Percentiles rank a stretch among this genome's conserved stretches.
Conservation (phyloP, 2,797 vertebrate genomes). For the Distichodus sexfasciatus region DNA sequence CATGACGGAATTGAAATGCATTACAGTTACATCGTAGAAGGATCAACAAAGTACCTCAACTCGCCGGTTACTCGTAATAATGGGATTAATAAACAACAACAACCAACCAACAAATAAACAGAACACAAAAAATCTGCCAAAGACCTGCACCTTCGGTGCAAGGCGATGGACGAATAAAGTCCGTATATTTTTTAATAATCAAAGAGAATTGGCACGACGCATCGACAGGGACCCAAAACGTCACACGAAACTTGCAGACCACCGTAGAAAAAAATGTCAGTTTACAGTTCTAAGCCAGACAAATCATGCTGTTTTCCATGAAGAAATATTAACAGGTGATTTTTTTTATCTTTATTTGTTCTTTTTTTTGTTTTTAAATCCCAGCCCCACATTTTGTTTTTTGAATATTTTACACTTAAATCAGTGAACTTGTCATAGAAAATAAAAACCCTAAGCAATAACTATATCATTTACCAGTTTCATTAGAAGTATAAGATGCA, state of each 20-base stretch:
- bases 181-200: slow-evolving; percentile 86
- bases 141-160: slow-evolving; percentile 87
- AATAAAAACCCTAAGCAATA: slow-evolving; percentile 81
- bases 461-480: slow-evolving; percentile 91
- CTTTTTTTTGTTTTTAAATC: slow-evolving; percentile 69
- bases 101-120: slow-evolving; percentile 68
- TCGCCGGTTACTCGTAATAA: slow-evolving; percentile 95
- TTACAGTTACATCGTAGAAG: slow-evolving; percentile 99
- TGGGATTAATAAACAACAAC: slow-evolving; percentile 97
- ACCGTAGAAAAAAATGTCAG: slow-evolving; percentile 96
- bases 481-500: slow-evolving; percentile 91
- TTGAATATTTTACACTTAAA: slow-evolving; percentile 88
- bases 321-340: slow-evolving; percentile 88
- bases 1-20: slow-evolving; percentile 98
- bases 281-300: slow-evolving; percentile 93
- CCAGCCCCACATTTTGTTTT: slow-evolving; percentile 66
- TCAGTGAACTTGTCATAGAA: slow-evolving; percentile 84
- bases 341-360: slow-evolving; percentile 63
- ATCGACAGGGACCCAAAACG: slow-evolving; percentile 96
- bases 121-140: slow-evolving; percentile 72
- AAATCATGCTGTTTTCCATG: slow-evolving; percentile 92
- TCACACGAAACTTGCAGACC: slow-evolving; percentile 95
- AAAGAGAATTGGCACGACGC: slow-evolving; percentile 95
- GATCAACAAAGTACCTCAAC: slow-evolving; percentile 99
- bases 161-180: slow-evolving; percentile 92